Percentiles rank a stretch among this genome's conserved stretches.
Conservation (phyloP, 2,888 invertebrate species). For the Alloplasta piceator region DNA sequence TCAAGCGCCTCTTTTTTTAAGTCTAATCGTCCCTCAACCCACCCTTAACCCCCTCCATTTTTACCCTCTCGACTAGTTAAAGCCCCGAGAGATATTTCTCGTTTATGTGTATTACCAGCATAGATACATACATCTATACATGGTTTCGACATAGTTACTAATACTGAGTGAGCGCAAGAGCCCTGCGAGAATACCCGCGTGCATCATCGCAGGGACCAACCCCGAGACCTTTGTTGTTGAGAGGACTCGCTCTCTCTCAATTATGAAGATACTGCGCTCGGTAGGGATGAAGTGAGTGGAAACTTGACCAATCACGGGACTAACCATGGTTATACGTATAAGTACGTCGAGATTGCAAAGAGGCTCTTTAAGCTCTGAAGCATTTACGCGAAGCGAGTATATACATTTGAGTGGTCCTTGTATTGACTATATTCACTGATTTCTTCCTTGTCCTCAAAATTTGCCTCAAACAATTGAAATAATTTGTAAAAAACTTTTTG, state of each 20-base stretch:
- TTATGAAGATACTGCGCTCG: conserved; percentile 50
- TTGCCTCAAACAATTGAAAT: too few relatives aligned
- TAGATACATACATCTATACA: background rate
- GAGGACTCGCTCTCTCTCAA: conserved; percentile 44
- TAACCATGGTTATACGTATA: conserved; percentile 5
- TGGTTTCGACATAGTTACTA: conserved; percentile 15
- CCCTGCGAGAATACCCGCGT: background rate
- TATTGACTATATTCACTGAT: too few relatives aligned
- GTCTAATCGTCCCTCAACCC: background rate
- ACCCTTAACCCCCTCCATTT: background rate
- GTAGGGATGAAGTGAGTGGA: conserved; percentile 11
- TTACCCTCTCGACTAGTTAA: conserved; percentile 17
- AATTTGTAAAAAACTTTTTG: too few relatives aligned
- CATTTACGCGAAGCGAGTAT: too few relatives aligned
- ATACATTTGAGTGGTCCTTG: too few relatives aligned
- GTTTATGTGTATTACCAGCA: conserved; percentile 25
- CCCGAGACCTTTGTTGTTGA: conserved; percentile 32
- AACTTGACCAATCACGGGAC: conserved; percentile 47
- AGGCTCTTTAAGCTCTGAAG: too few relatives aligned
- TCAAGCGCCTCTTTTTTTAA: background rate
- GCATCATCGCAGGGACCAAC: conserved; percentile 13
- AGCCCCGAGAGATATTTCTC: conserved; percentile 10
- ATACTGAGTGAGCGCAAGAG: conserved; percentile 32
- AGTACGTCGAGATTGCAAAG: conserved; percentile 19
- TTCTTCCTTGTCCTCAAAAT: too few relatives aligned